phyloP scores from a whole-genome alignment of 2,113 vertebrate species.

The Dascyllus trimaculatus region DNA sequence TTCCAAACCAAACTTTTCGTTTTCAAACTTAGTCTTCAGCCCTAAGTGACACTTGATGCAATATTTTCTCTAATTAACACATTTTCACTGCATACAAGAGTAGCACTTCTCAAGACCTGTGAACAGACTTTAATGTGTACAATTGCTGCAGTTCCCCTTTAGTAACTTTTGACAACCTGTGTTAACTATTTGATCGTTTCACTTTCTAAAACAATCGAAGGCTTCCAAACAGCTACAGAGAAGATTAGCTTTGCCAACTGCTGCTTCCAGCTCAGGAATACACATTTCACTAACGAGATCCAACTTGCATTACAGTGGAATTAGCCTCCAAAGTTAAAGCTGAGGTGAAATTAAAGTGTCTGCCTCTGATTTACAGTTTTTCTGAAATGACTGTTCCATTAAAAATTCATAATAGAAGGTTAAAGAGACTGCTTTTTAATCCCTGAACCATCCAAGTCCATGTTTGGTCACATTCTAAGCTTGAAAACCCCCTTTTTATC shows the following conservation, averaged over 20 bases:
- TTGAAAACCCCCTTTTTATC: conserved; percentile 22
- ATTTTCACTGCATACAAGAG: background rate
- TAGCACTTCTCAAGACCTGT: background rate
- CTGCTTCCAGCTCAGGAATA: conserved; percentile 10
- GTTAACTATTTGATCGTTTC: background rate
- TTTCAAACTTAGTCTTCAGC: background rate
- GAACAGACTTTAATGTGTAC: background rate
- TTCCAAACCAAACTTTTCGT: background rate
- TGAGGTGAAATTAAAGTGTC: background rate
- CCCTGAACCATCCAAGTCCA: conserved; percentile 15
- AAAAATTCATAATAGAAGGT: conserved; percentile 7
- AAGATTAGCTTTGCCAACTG: background rate
- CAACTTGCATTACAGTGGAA: background rate
- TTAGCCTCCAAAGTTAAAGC: background rate
- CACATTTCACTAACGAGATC: conserved; percentile 6
- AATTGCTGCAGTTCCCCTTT: background rate
- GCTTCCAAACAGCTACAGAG: background rate
- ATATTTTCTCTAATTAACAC: background rate
- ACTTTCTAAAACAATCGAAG: background rate
- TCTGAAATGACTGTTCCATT: conserved; percentile 4
- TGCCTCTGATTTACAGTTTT: background rate
- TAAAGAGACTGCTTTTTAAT: background rate
- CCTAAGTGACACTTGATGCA: background rate
- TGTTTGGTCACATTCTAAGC: conserved; percentile 14
- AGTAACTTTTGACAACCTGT: background rate